Base-by-base conservation (phyloP, 2,888 invertebrate species). In the Napeogenes sylphis region DNA sequence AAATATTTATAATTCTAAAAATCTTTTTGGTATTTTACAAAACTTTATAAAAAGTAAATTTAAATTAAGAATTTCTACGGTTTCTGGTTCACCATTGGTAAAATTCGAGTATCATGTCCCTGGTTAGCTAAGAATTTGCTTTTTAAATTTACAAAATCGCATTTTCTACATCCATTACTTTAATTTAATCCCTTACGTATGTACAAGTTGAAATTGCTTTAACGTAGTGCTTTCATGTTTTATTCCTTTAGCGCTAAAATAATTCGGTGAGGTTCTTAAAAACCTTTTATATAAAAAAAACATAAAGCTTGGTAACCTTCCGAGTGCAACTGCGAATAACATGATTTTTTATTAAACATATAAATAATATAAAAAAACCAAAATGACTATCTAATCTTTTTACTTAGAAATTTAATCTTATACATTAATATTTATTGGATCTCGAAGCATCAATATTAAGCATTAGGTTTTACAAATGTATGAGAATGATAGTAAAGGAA, bases 151-250 rank as follows among this genome's bases (percentile, higher is more conserved):
- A 58, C 56, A 70, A 81, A 81, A 82, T 79, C 78, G 78, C 75
- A 79, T 21, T 76, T 80, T 76, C 30, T 78, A 74, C 75, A 75
- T 79, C 81, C 83, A 82, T 83, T 85, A 82, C 72, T 79, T 78
- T 83, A 82, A 83, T 82, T 81, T 75, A 76, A 82, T 83, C 82
- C 75, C 75, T 77, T 12, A 51, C 12, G 21, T 42, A 12, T 42
- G 10, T 75, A 76, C 73, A 76, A 75, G 73, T 73, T 73, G 72
- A 66, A 70, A 68, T 68, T 74, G 59, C 55, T 64, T 55, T 53
- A 45, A 54, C 42, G 35, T 47, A 45, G 53, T 46, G 32, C 46
- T 62, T 58, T 61, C 54, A 57, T 46, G 47, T 62, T 59, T 51
- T 46, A 62, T 59, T 56, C 55, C 42, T 58, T 58, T 55, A 42